Evolutionary conservation across 2,113 vertebrate genomes (phyloP).

Genomic region (Falco punctatus): DNA sequence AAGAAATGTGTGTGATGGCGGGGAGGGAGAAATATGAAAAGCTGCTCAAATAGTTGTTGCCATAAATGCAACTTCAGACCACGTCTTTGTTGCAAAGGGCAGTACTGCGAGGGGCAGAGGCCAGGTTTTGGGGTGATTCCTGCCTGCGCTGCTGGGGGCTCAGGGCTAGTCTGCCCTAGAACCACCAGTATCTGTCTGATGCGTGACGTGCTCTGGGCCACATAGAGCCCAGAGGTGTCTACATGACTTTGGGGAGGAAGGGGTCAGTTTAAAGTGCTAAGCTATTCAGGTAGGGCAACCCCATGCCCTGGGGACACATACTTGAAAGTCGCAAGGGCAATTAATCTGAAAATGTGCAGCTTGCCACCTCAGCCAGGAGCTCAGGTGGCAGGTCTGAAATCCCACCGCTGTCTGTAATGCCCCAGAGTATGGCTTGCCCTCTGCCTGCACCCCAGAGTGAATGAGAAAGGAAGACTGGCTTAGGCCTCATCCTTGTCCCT

Average conservation of each 20-base stretch:
- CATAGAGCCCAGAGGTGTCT: not conserved
- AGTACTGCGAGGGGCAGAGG: not conserved
- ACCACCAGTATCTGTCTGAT: rapidly evolving
- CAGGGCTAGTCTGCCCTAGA: not conserved
- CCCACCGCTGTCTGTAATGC: too few species aligned
- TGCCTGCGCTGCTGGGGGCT: rapidly evolving
- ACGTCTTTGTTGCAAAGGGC: rapidly evolving
- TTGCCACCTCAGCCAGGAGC: not conserved
- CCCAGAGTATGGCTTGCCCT: rapidly evolving
- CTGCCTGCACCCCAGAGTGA: not conserved
- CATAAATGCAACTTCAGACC: not conserved
- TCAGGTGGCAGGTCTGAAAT: not conserved
- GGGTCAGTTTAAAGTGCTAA: not conserved
- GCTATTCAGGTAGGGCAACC: not conserved
- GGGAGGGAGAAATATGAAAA: not conserved
- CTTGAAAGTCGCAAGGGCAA: not conserved
- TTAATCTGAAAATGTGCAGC: not conserved
- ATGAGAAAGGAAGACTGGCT: not conserved
- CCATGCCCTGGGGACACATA: not conserved
- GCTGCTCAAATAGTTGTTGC: not conserved
- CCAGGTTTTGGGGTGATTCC: not conserved
- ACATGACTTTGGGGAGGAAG: not conserved
- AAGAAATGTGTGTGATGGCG: not conserved
- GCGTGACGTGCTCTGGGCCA: too few species aligned
- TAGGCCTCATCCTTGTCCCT: not conserved